phyloP scores from a whole-genome alignment of 2,888 invertebrate species.

The Zygothrica quintamaculata region DNA sequence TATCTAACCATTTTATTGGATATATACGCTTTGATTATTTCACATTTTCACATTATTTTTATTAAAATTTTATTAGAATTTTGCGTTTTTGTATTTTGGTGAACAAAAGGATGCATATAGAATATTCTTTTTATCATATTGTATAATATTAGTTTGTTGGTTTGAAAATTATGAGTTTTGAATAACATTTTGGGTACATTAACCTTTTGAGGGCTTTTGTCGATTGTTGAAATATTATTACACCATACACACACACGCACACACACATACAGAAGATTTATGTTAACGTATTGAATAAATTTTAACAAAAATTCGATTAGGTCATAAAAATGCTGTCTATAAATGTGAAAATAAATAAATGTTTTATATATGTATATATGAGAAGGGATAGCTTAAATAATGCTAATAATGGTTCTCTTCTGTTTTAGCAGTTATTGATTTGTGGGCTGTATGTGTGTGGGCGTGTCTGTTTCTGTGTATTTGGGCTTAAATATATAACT shows the following conservation, averaged over 20 bases:
- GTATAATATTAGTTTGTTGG: conserved; percentile 29
- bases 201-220: conserved; percentile 32
- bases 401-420: neutral
- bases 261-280: no score
- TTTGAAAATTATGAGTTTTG: conserved; percentile 33
- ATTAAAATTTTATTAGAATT: conserved; percentile 17
- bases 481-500: no score
- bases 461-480: no score
- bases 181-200: conserved; percentile 37
- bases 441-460: no score
- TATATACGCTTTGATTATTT: conserved; percentile 16
- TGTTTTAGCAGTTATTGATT: no score
- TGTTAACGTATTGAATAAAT: conserved; percentile 27
- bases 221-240: conserved; percentile 38
- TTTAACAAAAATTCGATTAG: conserved; percentile 34
- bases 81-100: conserved; percentile 2
- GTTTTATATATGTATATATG: neutral
- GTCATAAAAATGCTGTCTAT: conserved; percentile 13
- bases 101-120: neutral
- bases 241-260: no score
- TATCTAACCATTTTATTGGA: neutral
- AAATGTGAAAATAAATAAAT: neutral
- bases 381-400: neutral
- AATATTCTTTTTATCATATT: conserved; percentile 21
- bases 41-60: conserved; percentile 45